phyloP scores from a whole-genome alignment of 2,888 invertebrate genomes.

The Coenonympha glycerion region DNA sequence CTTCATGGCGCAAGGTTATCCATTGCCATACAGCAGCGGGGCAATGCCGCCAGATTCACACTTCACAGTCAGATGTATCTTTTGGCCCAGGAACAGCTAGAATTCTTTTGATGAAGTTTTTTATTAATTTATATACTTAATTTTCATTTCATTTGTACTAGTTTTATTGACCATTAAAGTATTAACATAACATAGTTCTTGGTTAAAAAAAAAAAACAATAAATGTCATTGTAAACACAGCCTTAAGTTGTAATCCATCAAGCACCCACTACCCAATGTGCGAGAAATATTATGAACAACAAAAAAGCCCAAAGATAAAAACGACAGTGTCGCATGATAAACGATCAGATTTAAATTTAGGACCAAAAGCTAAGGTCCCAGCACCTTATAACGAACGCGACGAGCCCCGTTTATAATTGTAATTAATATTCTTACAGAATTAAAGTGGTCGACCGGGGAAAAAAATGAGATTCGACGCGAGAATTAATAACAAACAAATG shows the following conservation, averaged over 20 bases:
- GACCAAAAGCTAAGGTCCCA: conserved; percentile 58
- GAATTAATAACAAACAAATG: conserved; percentile 77
- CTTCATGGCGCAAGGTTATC: no score
- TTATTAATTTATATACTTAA: no score
- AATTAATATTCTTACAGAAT: conserved; percentile 76
- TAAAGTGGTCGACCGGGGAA: conserved; percentile 66
- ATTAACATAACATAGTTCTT: not conserved
- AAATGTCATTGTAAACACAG: conserved; percentile 26
- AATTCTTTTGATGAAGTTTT: no score
- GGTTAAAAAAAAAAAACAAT: conserved; percentile 8
- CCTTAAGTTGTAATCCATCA: conserved; percentile 35
- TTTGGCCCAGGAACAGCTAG: no score
- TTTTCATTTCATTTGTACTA: no score
- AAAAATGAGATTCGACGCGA: conserved; percentile 70
- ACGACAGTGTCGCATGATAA: conserved; percentile 73
- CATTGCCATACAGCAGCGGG: no score
- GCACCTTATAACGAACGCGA: conserved; percentile 64
- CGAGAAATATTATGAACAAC: conserved; percentile 35
- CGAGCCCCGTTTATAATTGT: conserved; percentile 73
- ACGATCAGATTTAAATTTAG: conserved; percentile 72
- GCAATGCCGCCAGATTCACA: no score
- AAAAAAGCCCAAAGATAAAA: conserved; percentile 61
- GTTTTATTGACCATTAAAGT: no score
- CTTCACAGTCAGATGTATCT: no score
- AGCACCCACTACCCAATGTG: conserved; percentile 34